phyloP scores from a whole-genome alignment of 1,140 invertebrate genomes.

The Cotesia glomerata region DNA sequence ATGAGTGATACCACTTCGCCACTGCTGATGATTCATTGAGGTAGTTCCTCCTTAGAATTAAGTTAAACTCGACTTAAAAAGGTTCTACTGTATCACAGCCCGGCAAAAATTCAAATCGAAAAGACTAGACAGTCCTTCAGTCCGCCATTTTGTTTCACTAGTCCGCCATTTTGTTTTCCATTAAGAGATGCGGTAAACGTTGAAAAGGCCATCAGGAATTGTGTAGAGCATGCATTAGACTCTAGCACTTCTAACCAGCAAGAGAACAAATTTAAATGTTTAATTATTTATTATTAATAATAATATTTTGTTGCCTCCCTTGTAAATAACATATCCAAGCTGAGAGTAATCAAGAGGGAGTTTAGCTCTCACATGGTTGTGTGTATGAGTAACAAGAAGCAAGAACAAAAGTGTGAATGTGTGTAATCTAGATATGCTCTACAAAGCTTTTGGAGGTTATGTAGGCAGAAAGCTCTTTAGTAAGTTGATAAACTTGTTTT shows the following conservation, averaged over 20 bases:
- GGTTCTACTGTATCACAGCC: no score
- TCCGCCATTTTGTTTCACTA: no score
- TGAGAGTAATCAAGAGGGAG: no score
- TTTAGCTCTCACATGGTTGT: not conserved
- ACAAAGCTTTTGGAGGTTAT: constrained; percentile 30
- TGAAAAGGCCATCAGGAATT: constrained; percentile 40
- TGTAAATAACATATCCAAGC: not conserved
- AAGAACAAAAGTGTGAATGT: not conserved
- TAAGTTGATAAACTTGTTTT: constrained; percentile 17
- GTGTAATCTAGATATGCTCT: constrained; percentile 15
- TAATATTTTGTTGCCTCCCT: not conserved
- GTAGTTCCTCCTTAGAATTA: no score
- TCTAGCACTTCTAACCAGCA: constrained; percentile 20
- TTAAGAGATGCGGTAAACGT: constrained; percentile 34
- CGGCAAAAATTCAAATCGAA: no score
- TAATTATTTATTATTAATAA: not conserved
- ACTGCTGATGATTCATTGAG: no score
- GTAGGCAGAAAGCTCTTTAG: constrained; percentile 19
- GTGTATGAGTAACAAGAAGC: not conserved
- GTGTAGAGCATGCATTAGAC: constrained; percentile 49
- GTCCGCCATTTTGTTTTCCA: constrained; percentile 1
- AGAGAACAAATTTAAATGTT: not conserved
- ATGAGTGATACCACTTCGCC: not conserved
- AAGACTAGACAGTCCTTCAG: no score
- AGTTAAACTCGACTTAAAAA: no score